phyloP scores from a whole-genome alignment of 2,797 vertebrate species.

The Gallinago solitaria region DNA sequence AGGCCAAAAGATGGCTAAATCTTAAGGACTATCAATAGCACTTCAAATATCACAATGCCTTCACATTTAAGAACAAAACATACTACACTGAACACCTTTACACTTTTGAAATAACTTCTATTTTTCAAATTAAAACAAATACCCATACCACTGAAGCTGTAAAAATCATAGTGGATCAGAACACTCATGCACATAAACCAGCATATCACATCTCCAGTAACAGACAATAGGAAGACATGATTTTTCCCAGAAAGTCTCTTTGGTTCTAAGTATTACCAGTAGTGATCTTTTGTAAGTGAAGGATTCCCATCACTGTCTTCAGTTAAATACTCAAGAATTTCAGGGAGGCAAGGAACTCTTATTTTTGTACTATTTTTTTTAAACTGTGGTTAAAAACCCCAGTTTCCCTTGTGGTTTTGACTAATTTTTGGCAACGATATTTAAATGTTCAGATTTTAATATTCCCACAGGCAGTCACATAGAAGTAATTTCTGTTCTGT shows the following conservation, averaged over 20 bases:
- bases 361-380: background rate
- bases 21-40: background rate
- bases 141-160: fast-evolving
- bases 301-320: background rate
- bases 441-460: background rate
- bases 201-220: background rate
- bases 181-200: background rate
- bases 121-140: background rate
- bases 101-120: background rate
- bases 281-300: background rate
- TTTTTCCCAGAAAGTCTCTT: background rate
- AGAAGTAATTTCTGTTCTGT: background rate
- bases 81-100: background rate
- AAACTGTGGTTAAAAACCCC: background rate
- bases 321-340: background rate
- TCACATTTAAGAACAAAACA: background rate
- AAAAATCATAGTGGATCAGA: background rate
- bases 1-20: background rate
- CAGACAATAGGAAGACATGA: fast-evolving
- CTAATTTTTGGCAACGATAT: background rate
- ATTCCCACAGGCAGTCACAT: background rate
- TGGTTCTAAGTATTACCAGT: background rate
- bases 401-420: background rate
- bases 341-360: background rate
- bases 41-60: fast-evolving